Evolutionary conservation across 1,140 invertebrate species (phyloP), one percentile per base, ranked within the genome.

Genomic region (Adelges cooleyi): DNA sequence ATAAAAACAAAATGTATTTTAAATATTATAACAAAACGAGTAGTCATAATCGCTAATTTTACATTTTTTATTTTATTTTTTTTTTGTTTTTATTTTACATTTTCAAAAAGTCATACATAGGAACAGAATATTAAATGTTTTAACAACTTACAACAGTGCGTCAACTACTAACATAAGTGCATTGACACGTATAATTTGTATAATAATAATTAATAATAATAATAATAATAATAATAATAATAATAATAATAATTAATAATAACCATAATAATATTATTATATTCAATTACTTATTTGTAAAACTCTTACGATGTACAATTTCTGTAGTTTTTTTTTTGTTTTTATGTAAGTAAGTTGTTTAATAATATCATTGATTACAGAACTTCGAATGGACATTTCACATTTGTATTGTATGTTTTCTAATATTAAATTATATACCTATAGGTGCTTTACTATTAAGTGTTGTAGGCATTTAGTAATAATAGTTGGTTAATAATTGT

Each of bases 81-180:
- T 53, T 53, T 53, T 52, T 9, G n/a, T 53, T 40, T 59, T 56
- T n/a, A 8, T 27, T 62, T 29, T 46, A 62, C 38, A 62, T 62
- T 62, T 62, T 62, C 25, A 62, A 48, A 62, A 62, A 62, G 42
- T 46, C 56, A 62, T 62, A 62, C 56, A 62, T 62, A 62, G 56
- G 56, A 62, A 62, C 56, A 62, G 56, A 62, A 46, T 62, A 48
- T 62, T 62, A 62, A 62, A 62, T 62, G 20, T 62, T 62, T 38
- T 56, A 62, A 62, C 56, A 62, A 62, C 56, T 62, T 62, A 62
- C 40, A 62, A 62, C 56, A 62, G 56, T 62, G 56, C 56, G 56
- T 36, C 56, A 62, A 62, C 56, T 62, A 62, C 56, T 62, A 62
- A 62, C 42, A 62, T 62, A 62, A 46, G 56, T 62, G 56, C 56